Evolutionary conservation across 2,888 invertebrate genomes (phyloP), one percentile per base, ranked within the genome.

Genomic region (Athripsodes cinereus): DNA sequence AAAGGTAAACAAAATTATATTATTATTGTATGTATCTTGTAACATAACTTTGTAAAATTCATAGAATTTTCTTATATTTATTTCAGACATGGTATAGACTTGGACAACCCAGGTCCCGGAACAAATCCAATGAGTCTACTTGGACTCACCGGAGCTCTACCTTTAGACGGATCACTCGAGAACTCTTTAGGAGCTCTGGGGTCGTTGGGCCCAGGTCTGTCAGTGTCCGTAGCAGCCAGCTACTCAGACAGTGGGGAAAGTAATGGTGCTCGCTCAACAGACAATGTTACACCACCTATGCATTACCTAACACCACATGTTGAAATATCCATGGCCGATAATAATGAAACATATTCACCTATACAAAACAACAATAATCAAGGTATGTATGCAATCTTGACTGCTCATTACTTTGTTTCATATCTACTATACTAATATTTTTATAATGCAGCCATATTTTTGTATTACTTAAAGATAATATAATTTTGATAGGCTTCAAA

Each of bases 281-380:
- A 92, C 69, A 92, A 92, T 68, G 89, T 88, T 8, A 92, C 92
- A 49, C 92, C 92, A 11, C 92, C 92, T 0, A 92, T 92, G 91
- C 92, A 93, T 72, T 93, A 92, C 70, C 79, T 93, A 44, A 92
- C 92, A 35, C 93, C 93, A 5, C 93, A 93, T 66, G 92, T 93
- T 34, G 92, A 93, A 77, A 92, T 93, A 71, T 92, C 91, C 44
- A 90, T 92, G 84, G 87, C 90, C 18, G 91, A 91, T 69, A 86
- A 88, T 62, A 88, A 88, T 65, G 87, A 87, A 67, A 82, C 84
- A 1, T 83, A 81, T 67, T 82, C 83, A 52, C 82, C 82, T 0
- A 75, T 79, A 21, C 76, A 80, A 68, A 67, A 68, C 10, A 76
- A 78, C 64, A 75, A 77, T 64, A 74, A 72, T 62, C 73, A 73